These are phyloP conservation scores for Campylomormyrus tamandua DNA, from an alignment of 2,113 vertebrate species.

Conservation along the genomic window DNA sequence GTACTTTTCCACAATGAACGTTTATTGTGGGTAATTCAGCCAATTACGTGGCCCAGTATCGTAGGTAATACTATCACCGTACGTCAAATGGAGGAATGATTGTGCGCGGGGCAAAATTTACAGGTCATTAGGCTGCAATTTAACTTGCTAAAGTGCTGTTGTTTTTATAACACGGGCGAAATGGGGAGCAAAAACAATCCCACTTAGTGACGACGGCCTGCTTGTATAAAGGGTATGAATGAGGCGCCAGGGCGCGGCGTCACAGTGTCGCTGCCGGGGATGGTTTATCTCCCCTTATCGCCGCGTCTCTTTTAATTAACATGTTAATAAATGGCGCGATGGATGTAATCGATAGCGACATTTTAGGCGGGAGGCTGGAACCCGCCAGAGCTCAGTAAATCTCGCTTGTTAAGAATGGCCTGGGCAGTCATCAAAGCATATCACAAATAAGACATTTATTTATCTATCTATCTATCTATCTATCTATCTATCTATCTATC, in stretches of 20 bases:
- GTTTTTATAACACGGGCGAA: neutral
- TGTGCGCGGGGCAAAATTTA: neutral
- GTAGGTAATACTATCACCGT: neutral
- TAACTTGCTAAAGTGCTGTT: neutral
- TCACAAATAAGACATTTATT: neutral
- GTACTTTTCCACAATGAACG: neutral
- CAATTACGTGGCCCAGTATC: neutral
- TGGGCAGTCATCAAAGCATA: neutral
- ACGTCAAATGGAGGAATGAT: neutral
- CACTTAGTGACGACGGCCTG: constrained; percentile 6
- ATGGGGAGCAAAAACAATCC: neutral
- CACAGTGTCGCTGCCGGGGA: constrained; percentile 32
- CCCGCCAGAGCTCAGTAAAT: constrained; percentile 48
- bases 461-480: neutral
- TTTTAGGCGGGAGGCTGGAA: constrained; percentile 46
- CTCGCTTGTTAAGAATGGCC: constrained; percentile 30
- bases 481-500: neutral
- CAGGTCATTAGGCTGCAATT: neutral
- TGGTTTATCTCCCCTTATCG: constrained; percentile 45
- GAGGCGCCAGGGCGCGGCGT: constrained; percentile 1
- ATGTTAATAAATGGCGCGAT: constrained; percentile 64
- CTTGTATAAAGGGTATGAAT: neutral
- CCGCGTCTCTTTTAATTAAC: constrained; percentile 65
- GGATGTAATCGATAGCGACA: constrained; percentile 60
- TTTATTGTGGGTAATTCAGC: neutral